Evolutionary conservation across 2,113 vertebrate species (phyloP), one percentile per base, ranked within the genome.

Genomic region (Nettapus auritus): DNA sequence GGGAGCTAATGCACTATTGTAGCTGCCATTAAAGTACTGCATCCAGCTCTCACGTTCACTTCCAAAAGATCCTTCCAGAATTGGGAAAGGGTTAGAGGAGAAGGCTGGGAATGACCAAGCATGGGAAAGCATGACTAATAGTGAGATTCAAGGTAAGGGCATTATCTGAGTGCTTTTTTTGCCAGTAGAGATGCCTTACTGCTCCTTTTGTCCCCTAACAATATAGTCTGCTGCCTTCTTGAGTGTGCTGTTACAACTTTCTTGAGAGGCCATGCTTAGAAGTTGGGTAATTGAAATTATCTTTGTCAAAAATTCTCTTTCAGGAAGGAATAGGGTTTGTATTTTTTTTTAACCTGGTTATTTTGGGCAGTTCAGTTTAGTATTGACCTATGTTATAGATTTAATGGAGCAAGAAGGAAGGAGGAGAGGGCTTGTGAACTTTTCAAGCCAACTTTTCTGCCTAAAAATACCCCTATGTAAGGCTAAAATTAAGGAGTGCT

Each of bases 61-160:
- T 82, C 80, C 57, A 56, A 11, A 66, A 33, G 33, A 28, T 66
- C 34, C 22, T 91, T 38, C 50, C 2, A 9, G 46, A 89, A 52
- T 0, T 71, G 20, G 56, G 22, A 48, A 84, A 46, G 73, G 22
- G 78, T 81, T 76, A 50, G 50, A 77, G 44, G 73, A 83, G 64
- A 68, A 82, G 42, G 25, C 42, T 73, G 36, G n/a, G 44, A 93
- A 83, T 93, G 86, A 74, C 92, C 63, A 77, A 95, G 75, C 75
- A 62, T 86, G 79, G 15, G 40, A 70, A 93, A 13, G 14, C 9
- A 26, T 48, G 33, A 69, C 62, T 89, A 75, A 19, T 69, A 23
- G 28, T 56, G 53, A 19, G 15, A 28, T 75, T 9, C 59, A 60
- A 4, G 42, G 18, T 71, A 71, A 38, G 50, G 29, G 23, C 26